Base-by-base conservation (phyloP, 2,797 vertebrate genomes). In the Esox masquinongy region DNA sequence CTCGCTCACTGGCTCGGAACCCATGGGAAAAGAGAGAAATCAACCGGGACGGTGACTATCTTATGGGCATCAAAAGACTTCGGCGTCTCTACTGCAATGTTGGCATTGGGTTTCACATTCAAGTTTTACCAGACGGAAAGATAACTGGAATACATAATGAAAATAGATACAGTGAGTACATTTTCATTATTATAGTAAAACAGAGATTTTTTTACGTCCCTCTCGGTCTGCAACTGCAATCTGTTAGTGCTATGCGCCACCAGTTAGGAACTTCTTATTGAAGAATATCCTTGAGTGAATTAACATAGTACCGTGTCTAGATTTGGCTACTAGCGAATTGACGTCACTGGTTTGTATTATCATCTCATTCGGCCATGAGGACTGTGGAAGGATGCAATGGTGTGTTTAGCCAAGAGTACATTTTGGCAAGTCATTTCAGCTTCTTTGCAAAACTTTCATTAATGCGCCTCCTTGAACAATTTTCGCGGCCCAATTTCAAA, bases 61-160 rank as follows among this genome's bases (percentile, higher is more conserved):
- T 99, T 76, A 90, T 95, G 91, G 97, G 97, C 75, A 97, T 99
- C 85, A 98, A 97, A 77, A 91, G 97, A 66, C 85, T 96, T 51
- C 91, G 97, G 56, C 93, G 95, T 4, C 96, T 99, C 43, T 99
- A 98, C 90, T 99, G 97, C 91, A 98, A 98, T 74, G 96, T 98
- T 77, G 97, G 97, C 90, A 99, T 99, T 86, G 97, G 97, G 66
- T 99, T 98, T 90, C 97, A 99, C 90, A 94, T 99, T 82, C 96
- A 98, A 86, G 94, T 98, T 61, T 89, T 96, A 79, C 95, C 96
- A 36, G 96, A 95, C 74, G 97, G 97, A 73, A 95, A 91, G 85
- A 95, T 99, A 86, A 94, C 94, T 7, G 97, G 97, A n/a, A 92
- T 95, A 51, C 97, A 98, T 86, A 95, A 92, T 81, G 97, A 98